These are phyloP conservation scores for Pachyseris speciosa DNA, from an alignment of 64 coral and sea anemone genomes.

Conservation along the genomic window DNA sequence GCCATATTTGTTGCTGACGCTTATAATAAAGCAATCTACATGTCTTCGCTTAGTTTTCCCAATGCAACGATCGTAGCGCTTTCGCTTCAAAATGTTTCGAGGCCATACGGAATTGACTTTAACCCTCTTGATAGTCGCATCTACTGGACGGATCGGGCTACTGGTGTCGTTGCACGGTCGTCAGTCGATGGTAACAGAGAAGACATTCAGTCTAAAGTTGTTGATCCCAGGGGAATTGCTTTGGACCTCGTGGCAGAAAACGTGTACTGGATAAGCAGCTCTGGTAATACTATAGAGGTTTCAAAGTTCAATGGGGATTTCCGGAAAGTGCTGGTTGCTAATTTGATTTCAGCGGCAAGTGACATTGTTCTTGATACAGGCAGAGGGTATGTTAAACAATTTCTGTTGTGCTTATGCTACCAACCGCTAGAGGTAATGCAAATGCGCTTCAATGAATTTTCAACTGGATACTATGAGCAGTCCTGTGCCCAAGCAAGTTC, in stretches of 20 bases:
- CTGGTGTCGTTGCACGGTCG: background rate
- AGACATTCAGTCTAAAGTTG: background rate
- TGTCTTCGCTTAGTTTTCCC: background rate
- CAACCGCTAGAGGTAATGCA: too few relatives aligned
- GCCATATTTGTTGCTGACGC: constrained; percentile 32
- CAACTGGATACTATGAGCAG: too few relatives aligned
- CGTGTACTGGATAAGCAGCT: constrained; percentile 35
- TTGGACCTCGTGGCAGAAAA: constrained; percentile 54
- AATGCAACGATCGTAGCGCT: background rate
- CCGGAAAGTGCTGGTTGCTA: constrained; percentile 10
- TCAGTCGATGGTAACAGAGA: constrained; percentile 32
- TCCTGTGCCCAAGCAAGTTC: too few relatives aligned
- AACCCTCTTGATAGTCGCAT: constrained; percentile 15
- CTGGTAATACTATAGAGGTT: background rate
- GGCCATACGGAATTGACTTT: constrained; percentile 14
- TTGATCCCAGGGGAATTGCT: background rate
- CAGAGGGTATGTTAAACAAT: background rate
- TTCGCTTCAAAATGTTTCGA: background rate
- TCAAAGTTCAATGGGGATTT: constrained; percentile 23
- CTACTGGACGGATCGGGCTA: constrained; percentile 36
- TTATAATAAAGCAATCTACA: background rate
- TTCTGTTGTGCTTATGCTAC: too few relatives aligned
- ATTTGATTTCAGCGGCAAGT: background rate
- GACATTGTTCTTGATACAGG: constrained; percentile 38
- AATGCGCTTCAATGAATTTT: background rate